phyloP scores from a whole-genome alignment of 2,797 vertebrate species.

The Pantherophis alleghaniensis region DNA sequence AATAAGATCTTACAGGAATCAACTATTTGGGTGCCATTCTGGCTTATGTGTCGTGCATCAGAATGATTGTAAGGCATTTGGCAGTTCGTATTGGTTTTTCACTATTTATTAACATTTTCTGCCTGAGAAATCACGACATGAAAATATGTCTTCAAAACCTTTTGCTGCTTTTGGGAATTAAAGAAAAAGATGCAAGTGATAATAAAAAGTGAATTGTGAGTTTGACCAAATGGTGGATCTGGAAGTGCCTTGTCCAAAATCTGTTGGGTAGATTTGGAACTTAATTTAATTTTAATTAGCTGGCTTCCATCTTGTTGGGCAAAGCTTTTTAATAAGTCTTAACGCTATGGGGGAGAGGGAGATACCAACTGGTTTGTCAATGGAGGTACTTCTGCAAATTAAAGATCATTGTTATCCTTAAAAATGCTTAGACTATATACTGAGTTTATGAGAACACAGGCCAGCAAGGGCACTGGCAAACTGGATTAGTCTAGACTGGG shows the following conservation, averaged over 20 bases:
- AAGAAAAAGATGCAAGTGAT: conserved; percentile 59
- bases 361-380: conserved; percentile 58
- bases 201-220: conserved; percentile 56
- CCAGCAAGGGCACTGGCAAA: conserved; percentile 40
- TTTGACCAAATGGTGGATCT: conserved; percentile 52
- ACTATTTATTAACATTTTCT: conserved; percentile 40
- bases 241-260: conserved; percentile 34
- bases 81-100: not conserved
- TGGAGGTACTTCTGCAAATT: conserved; percentile 56
- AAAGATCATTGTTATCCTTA: conserved; percentile 59
- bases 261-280: conserved; percentile 40
- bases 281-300: conserved; percentile 63
- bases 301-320: conserved; percentile 56
- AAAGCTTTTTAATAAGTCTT: conserved; percentile 55
- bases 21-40: not conserved
- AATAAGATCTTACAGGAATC: not conserved
- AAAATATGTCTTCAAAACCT: conserved; percentile 58
- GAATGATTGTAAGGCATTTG: not conserved
- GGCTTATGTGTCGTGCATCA: not conserved
- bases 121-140: conserved; percentile 61
- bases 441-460: conserved; percentile 27
- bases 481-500: conserved; percentile 28
- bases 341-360: conserved; percentile 45
- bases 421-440: conserved; percentile 47
- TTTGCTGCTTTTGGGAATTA: conserved; percentile 60